Conservation (phyloP, 2,797 vertebrate species). For the Poeciliopsis infans region DNA sequence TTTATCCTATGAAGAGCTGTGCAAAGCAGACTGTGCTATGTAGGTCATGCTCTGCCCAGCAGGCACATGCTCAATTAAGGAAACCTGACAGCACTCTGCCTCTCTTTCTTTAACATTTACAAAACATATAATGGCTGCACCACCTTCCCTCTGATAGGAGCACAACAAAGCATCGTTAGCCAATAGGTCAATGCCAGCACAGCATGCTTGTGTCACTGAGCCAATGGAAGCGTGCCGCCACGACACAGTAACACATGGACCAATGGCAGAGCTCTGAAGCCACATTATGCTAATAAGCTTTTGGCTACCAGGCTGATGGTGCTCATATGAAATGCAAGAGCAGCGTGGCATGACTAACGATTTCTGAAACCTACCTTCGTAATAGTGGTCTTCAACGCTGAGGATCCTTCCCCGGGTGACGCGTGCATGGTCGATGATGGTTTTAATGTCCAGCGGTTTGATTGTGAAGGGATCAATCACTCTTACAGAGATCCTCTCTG, state of each 20-base stretch:
- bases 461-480: constrained; percentile 94
- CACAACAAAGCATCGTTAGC: constrained; percentile 35
- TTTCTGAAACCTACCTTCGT: constrained; percentile 83
- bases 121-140: constrained; percentile 55
- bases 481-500: constrained; percentile 89
- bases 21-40: constrained; percentile 71
- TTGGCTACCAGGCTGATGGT: constrained; percentile 23
- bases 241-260: constrained; percentile 39
- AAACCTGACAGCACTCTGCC: constrained; percentile 80
- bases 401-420: constrained; percentile 91
- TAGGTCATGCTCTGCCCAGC: constrained; percentile 79
- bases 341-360: constrained; percentile 14
- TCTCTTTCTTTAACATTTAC: constrained; percentile 55
- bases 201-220: constrained; percentile 24
- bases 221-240: constrained; percentile 66
- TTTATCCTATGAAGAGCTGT: constrained; percentile 49
- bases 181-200: constrained; percentile 66
- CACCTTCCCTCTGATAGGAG: constrained; percentile 45
- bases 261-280: constrained; percentile 50
- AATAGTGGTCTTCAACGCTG: constrained; percentile 96
- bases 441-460: constrained; percentile 93
- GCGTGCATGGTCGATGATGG: constrained; percentile 88
- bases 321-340: constrained; percentile 52
- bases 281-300: constrained; percentile 27
- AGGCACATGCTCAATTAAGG: constrained; percentile 75